Percentiles rank a stretch among this genome's conserved stretches.
phyloP scores from a whole-genome alignment of 2,888 invertebrate genomes.

The Lysandra coridon region DNA sequence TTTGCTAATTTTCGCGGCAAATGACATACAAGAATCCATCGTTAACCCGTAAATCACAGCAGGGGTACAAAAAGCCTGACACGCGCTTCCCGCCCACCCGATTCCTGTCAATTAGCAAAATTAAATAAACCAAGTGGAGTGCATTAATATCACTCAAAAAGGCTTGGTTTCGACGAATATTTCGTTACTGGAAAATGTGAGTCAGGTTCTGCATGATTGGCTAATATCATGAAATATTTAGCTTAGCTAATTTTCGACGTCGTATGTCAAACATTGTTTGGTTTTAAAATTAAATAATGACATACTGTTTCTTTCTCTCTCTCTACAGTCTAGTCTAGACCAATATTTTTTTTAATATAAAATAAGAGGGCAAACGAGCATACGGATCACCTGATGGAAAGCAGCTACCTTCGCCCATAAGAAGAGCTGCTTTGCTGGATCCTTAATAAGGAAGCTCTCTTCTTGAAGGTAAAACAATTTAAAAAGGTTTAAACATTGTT shows the following conservation, averaged over 20 bases:
- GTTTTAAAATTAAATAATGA: not conserved
- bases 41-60: conserved; percentile 26
- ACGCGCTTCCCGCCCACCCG: not conserved
- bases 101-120: conserved; percentile 67
- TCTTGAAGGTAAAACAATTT: not conserved
- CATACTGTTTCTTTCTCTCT: not conserved
- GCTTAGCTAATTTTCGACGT: not conserved
- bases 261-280: not conserved
- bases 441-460: not conserved
- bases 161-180: conserved; percentile 57
- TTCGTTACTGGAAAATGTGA: conserved; percentile 23
- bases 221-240: conserved; percentile 7
- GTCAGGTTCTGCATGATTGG: conserved; percentile 1
- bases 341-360: not conserved
- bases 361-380: no score
- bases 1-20: not conserved
- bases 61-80: not conserved
- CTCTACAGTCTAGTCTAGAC: not conserved
- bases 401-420: no score
- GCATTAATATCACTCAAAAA: conserved; percentile 30
- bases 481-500: no score
- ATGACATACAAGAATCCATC: not conserved
- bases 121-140: conserved; percentile 62
- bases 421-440: no score
- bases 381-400: no score